Percentiles rank a stretch among this genome's conserved stretches.
phyloP scores from a whole-genome alignment of 1,140 invertebrate species.

The Trigoniulus corallinus region DNA sequence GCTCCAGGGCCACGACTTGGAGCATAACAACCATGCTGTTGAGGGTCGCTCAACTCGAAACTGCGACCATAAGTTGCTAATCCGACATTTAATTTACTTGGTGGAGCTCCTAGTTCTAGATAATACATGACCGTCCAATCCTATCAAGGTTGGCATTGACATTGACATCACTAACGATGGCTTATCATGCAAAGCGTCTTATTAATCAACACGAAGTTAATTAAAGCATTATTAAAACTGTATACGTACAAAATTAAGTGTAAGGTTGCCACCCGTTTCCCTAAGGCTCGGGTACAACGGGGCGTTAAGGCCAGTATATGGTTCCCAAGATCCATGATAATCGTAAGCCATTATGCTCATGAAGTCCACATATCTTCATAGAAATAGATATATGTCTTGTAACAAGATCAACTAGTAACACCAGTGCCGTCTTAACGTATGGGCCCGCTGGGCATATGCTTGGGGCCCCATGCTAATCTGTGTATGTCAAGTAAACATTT shows the following conservation, averaged over 20 bases:
- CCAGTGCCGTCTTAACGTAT: no score
- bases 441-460: no score
- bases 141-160: no score
- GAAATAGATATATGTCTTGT: neutral
- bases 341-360: slow-evolving; percentile 83
- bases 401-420: no score
- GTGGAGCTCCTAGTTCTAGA: slow-evolving; percentile 38
- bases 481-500: no score
- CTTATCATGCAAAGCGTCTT: no score
- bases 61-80: slow-evolving; percentile 44
- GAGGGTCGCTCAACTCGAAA: slow-evolving; percentile 34
- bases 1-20: slow-evolving; percentile 35
- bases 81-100: slow-evolving; percentile 43
- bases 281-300: slow-evolving; percentile 27
- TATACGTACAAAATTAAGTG: slow-evolving; percentile 27
- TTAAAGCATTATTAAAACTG: neutral
- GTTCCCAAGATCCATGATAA: slow-evolving; percentile 71
- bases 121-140: slow-evolving; percentile 42
- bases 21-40: slow-evolving; percentile 32
- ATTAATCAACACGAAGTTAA: neutral
- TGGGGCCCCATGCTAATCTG: no score
- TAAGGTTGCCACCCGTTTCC: slow-evolving; percentile 56
- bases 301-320: slow-evolving; percentile 48
- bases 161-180: no score
- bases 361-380: slow-evolving; percentile 40